Percentiles rank a stretch among this genome's conserved stretches.
phyloP scores from a whole-genome alignment of 2,888 invertebrate genomes.

The Lymantria monacha region DNA sequence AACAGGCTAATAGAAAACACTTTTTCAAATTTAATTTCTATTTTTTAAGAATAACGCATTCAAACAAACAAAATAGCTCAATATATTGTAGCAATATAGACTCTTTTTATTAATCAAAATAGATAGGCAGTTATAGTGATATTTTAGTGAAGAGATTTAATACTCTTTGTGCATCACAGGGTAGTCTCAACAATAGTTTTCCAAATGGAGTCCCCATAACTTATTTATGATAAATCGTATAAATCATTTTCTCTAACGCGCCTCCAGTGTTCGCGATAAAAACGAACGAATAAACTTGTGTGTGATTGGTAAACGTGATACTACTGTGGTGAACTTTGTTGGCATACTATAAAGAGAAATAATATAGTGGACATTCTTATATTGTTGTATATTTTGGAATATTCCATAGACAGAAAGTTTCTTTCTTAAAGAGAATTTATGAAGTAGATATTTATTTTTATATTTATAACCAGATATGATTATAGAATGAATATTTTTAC shows the following conservation, averaged over 20 bases:
- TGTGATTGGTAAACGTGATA: constrained; percentile 74
- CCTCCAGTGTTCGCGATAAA: constrained; percentile 67
- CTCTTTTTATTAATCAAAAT: constrained; percentile 2
- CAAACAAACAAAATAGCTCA: too few relatives aligned
- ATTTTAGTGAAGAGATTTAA: constrained; percentile 20
- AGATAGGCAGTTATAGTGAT: not conserved
- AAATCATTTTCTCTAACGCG: constrained; percentile 78
- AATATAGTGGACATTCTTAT: constrained; percentile 27
- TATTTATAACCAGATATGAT: too few relatives aligned
- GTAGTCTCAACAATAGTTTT: constrained; percentile 56
- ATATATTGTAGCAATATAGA: too few relatives aligned
- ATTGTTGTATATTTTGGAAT: not conserved
- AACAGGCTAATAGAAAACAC: too few relatives aligned
- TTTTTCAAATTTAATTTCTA: too few relatives aligned
- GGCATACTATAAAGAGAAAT: constrained; percentile 29
- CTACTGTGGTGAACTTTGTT: constrained; percentile 43
- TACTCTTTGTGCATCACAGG: constrained; percentile 43
- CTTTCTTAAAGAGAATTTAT: too few relatives aligned
- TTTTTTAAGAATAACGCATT: too few relatives aligned
- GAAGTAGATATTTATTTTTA: too few relatives aligned
- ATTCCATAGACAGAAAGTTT: too few relatives aligned
- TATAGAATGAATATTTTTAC: too few relatives aligned
- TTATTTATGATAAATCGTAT: constrained; percentile 80
- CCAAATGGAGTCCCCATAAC: constrained; percentile 67
- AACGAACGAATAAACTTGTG: constrained; percentile 77